Conservation (phyloP, 2,888 invertebrate species). For the Himalopsyche japonica region DNA sequence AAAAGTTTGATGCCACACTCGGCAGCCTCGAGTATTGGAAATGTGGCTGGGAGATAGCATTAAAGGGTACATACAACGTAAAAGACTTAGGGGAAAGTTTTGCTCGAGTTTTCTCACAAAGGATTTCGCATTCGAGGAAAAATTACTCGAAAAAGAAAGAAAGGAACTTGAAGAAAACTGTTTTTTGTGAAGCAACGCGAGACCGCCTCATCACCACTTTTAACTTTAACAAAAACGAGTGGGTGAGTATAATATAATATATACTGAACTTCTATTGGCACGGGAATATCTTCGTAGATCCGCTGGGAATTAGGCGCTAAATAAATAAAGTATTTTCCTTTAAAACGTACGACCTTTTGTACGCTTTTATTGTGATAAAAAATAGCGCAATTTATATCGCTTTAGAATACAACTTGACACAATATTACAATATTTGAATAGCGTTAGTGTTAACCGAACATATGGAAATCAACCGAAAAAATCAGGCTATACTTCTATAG, state of each 20-base stretch:
- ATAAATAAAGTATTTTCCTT: not conserved
- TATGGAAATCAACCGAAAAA: too few relatives aligned
- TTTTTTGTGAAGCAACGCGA: not conserved
- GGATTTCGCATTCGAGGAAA: not conserved
- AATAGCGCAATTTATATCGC: too few relatives aligned
- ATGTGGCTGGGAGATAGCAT: not conserved
- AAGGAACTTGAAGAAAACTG: not conserved
- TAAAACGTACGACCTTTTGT: too few relatives aligned
- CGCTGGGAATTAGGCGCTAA: not conserved
- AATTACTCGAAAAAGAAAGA: not conserved
- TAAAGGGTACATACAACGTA: not conserved
- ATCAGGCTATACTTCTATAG: too few relatives aligned
- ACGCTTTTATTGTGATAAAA: too few relatives aligned
- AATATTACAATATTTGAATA: too few relatives aligned
- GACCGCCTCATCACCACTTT: not conserved
- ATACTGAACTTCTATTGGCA: not conserved
- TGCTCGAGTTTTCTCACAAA: not conserved
- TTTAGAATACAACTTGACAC: too few relatives aligned
- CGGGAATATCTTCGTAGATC: not conserved
- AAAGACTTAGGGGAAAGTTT: not conserved
- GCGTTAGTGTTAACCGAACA: too few relatives aligned
- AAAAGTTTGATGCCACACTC: not conserved
- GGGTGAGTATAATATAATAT: not conserved
- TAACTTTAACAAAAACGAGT: not conserved
- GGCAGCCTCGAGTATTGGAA: not conserved